Base-by-base conservation (phyloP, 2,888 invertebrate genomes). In the Coelopa pilipes region DNA sequence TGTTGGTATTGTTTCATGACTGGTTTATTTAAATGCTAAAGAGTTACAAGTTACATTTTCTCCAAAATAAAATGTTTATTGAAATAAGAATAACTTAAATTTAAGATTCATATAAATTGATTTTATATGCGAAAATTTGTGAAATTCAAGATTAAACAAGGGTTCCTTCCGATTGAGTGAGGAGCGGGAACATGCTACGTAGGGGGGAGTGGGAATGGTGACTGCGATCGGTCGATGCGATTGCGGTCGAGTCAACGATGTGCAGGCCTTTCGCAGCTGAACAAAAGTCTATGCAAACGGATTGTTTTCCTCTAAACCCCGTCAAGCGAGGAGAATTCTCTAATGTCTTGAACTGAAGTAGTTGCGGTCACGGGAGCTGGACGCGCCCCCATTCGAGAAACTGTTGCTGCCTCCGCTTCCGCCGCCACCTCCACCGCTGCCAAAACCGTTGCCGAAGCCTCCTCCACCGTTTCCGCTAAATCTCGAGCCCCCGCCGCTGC, bases 341-440 rank as follows among this genome's bases (percentile, higher is more conserved):
- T 71, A 71, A 71, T 76, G 75, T 70, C 74, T 72, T 19, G 76
- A 74, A 69, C 76, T 77, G 45, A 74, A 73, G 74, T 79, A 78
- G 76, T 79, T 81, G 57, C 80, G 81, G 75, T 80, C 77, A 78
- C 81, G 60, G 12, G 73, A 53, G 13, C 74, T 21, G 47, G 71
- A 62, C 21, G 13, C 66, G 49, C 53, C 57, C 5, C 78, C 80
- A 45, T 79, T 80, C 13, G 78, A 73, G 66, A 73, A 78, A 11
- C 34, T 34, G 34, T 34, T 34, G 34, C 70, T 77, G 13, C 60
- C 76, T 47, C 77, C 77, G 19, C 77, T n/a, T n/a, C n/a, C 77
- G 17, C 75, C 70, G 45, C 73, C 75, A 46, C 75, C 72, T 12
- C 67, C 63, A 1, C 75, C 70, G n/a, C 75, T 67, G n/a, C 74